phyloP scores from a whole-genome alignment of 1,140 invertebrate genomes.

The Harlomillsia oculata region DNA sequence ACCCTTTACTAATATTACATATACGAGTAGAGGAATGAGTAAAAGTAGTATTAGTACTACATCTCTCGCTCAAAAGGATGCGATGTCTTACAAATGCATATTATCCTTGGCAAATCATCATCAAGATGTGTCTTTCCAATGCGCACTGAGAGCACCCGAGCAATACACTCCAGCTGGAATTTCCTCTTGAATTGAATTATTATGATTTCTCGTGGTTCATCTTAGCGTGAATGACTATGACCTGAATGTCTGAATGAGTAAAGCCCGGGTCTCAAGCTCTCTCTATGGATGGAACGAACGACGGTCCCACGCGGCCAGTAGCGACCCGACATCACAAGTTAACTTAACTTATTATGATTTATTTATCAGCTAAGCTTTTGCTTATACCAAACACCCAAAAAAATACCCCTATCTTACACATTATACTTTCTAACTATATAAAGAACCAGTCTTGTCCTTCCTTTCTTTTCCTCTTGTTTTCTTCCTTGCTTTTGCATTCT shows the following conservation, averaged over 20 bases:
- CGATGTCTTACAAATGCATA: slow-evolving; percentile 9
- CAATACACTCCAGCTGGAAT: slow-evolving; percentile 14
- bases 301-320: slow-evolving; percentile 3
- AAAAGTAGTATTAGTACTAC: background rate
- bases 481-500: background rate
- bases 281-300: background rate
- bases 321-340: slow-evolving; percentile 8
- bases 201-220: slow-evolving; percentile 17
- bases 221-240: slow-evolving; percentile 12
- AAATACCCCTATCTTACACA: background rate
- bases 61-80: background rate
- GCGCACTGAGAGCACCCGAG: too few species aligned
- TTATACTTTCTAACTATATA: background rate
- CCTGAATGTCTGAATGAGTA: slow-evolving; percentile 11
- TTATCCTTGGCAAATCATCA: slow-evolving; percentile 20
- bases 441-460: background rate
- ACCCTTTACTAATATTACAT: too few species aligned
- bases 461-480: background rate
- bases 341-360: slow-evolving; percentile 31
- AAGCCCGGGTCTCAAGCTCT: background rate
- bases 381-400: slow-evolving; percentile 5
- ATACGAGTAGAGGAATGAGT: too few species aligned
- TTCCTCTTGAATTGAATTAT: slow-evolving; percentile 27
- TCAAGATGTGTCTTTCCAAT: slow-evolving; percentile 9
- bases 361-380: slow-evolving; percentile 18